These are phyloP conservation scores for Pristionchus japonicus DNA, from an alignment of 2,888 invertebrate genomes.

Conservation along the genomic window DNA sequence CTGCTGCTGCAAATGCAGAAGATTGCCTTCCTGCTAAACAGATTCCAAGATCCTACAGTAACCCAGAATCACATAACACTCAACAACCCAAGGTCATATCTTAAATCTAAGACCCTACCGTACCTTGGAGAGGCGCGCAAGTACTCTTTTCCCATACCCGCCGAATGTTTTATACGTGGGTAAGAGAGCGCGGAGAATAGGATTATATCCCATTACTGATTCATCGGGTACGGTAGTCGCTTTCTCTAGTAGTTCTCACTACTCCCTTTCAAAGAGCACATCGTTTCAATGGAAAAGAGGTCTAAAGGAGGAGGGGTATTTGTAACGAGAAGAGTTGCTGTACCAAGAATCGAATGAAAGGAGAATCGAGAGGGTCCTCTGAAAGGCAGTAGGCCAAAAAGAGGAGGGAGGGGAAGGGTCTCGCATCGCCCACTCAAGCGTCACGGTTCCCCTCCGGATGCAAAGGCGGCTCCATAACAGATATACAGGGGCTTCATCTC, in stretches of 20 bases:
- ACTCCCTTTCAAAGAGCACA: background rate
- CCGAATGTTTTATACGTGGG: background rate
- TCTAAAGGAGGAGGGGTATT: background rate
- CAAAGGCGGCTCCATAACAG: background rate
- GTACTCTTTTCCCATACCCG: background rate
- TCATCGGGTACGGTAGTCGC: background rate
- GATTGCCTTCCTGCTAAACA: background rate
- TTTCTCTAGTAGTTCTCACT: background rate
- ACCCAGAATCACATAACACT: too few relatives aligned
- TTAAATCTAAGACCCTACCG: too few relatives aligned
- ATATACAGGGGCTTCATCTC: background rate
- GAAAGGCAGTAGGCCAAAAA: background rate
- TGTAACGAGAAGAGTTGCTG: background rate
- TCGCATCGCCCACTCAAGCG: background rate
- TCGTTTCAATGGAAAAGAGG: background rate
- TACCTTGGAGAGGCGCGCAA: background rate
- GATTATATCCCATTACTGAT: background rate
- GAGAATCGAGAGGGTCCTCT: background rate
- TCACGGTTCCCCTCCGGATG: background rate
- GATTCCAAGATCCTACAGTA: background rate
- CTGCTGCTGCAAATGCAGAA: background rate
- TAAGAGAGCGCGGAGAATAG: background rate
- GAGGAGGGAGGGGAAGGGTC: background rate
- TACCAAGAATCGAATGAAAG: slow-evolving; percentile 1
- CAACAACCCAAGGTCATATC: too few relatives aligned